These are phyloP conservation scores for Microtus richardsoni DNA, from an alignment of 2,113 vertebrate species.

Conservation along the genomic window DNA sequence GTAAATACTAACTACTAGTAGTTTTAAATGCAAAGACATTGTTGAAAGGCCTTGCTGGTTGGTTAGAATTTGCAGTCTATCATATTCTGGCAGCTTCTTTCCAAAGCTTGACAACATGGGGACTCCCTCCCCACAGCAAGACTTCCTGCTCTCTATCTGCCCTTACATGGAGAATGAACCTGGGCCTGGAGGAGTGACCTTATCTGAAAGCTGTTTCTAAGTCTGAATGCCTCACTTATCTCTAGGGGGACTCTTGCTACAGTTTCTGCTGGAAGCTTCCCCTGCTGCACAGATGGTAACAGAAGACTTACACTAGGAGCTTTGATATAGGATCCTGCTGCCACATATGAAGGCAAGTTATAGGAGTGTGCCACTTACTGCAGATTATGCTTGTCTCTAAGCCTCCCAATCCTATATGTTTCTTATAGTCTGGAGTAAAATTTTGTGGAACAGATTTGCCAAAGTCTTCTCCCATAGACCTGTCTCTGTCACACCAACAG, in stretches of 20 bases:
- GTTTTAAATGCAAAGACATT: slow-evolving; percentile 38
- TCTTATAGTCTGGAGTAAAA: not conserved
- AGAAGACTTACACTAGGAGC: not conserved
- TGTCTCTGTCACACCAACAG: not conserved
- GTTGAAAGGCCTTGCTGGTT: not conserved
- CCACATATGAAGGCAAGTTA: not conserved
- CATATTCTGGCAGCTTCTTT: not conserved
- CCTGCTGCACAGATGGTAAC: not conserved
- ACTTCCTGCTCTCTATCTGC: not conserved
- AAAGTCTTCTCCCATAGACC: not conserved
- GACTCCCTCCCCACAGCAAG: not conserved
- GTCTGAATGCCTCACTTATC: not conserved
- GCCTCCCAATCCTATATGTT: not conserved
- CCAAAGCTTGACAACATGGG: not conserved
- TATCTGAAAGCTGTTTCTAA: not conserved
- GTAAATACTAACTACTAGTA: not conserved
- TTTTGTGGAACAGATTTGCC: not conserved
- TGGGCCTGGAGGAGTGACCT: not conserved
- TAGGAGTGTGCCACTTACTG: not conserved
- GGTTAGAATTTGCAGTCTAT: not conserved
- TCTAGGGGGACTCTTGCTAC: not conserved
- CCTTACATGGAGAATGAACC: not conserved
- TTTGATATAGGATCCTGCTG: not conserved
- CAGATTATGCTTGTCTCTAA: not conserved
- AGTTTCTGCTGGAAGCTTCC: not conserved